Evolutionary conservation across 2,113 vertebrate species (phyloP), one percentile per base, ranked within the genome.

Genomic region (Fregetta grallaria): DNA sequence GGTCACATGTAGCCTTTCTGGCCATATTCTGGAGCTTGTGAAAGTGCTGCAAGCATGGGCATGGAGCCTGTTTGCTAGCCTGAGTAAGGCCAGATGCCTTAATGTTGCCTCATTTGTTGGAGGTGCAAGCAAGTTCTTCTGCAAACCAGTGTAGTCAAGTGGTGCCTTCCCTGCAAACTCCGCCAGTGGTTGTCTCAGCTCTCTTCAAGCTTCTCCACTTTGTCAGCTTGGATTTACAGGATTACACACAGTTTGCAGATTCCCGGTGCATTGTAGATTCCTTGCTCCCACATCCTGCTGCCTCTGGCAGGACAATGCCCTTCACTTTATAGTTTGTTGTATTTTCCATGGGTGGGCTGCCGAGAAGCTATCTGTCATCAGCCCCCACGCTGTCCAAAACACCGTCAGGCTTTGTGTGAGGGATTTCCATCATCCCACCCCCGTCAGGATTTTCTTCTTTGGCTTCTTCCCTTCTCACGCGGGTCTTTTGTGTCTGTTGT

Each of bases 311-410:
- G 47, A 38, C 25, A 45, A 8, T 12, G 32, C 61, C 62, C 67
- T 80, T 79, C 34, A 1, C 66, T 88, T 62, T 32, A 1, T 2
- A 7, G 38, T 38, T 42, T 66, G 44, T 25, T 76, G 23, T 88
- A 7, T 72, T 93, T 89, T 47, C 67, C 3, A 2, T 38, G 74
- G 34, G 61, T 85, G 85, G 32, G 82, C 90, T 94, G 90, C 88
- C 85, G 82, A 82, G 74, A 78, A 92, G 34, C 32, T 77, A 5
- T 79, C 84, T 85, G 70, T 65, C 88, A 79, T 40, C 85, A 61
- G 56, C 71, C 70, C 73, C 61, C 77, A 52, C 6, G 1, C 81
- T 65, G 85, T 52, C 63, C 70, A 32, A 29, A 90, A 26, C 65
- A 38, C 77, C 0, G 0, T 13, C 47, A 68, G 71, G 62, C 73